A percentile compares a stretch with the other conserved stretches of the same genome.
Evolutionary conservation across 2,113 vertebrate genomes (phyloP).

Genomic region (Rissa tridactyla): DNA sequence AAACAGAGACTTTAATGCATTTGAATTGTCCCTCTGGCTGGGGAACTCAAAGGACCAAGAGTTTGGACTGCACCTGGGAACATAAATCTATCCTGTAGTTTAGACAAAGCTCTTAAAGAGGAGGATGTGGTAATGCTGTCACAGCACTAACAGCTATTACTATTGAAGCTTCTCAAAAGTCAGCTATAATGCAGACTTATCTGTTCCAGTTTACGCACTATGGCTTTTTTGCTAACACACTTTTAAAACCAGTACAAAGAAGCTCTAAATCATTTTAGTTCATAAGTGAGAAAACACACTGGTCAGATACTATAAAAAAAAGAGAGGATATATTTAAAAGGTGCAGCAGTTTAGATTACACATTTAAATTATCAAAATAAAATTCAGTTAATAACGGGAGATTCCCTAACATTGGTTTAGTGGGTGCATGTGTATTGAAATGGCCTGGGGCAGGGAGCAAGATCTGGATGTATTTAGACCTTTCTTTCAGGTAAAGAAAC

Average conservation of each 20-base stretch:
- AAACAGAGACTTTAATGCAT: not conserved
- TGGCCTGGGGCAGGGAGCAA: not conserved
- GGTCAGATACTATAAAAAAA: not conserved
- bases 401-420: not conserved
- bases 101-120: not conserved
- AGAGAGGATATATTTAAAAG: not conserved
- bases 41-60: not conserved
- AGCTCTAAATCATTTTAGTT: not conserved
- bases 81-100: not conserved
- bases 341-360: not conserved
- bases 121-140: not conserved
- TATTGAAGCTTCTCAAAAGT: not conserved
- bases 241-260: not conserved
- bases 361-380: not conserved
- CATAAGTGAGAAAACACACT: not conserved
- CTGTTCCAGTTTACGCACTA: rapidly evolving
- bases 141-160: not conserved
- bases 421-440: rapidly evolving
- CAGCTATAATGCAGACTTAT: not conserved
- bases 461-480: not conserved
- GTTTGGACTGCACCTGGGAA: not conserved
- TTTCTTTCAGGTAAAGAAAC: not conserved
- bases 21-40: not conserved
- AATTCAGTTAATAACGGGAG: not conserved
- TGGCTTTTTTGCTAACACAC: not conserved